A percentile compares a stretch with the other conserved stretches of the same genome.
Conservation (phyloP, 2,888 invertebrate species). For the Drosophila mettleri region DNA sequence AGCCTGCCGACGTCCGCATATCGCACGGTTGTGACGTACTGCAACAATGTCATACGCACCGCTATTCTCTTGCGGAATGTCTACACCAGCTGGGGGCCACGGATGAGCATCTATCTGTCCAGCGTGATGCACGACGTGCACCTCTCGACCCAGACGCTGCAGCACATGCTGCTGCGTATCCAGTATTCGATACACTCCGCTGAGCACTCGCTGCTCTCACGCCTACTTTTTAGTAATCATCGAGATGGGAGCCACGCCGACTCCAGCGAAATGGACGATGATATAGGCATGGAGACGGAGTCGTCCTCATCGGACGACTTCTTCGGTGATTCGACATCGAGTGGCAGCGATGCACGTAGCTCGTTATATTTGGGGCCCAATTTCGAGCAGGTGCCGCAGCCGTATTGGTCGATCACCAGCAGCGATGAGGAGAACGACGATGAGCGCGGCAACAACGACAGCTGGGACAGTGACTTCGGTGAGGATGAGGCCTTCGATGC, state of each 20-base stretch:
- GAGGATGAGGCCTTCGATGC: conserved; percentile 23
- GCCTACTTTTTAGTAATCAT: too few species aligned
- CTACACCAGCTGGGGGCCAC: neutral
- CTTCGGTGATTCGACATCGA: neutral
- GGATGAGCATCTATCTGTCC: neutral
- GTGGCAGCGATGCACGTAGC: neutral
- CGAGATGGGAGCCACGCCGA: too few species aligned
- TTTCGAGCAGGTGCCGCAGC: conserved; percentile 15
- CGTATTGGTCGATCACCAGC: conserved; percentile 23
- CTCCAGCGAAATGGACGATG: neutral
- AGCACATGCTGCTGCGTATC: neutral
- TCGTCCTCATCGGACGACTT: too few species aligned
- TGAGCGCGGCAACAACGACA: conserved; percentile 16
- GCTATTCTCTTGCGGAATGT: too few species aligned
- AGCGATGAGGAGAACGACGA: conserved; percentile 17
- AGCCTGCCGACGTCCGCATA: neutral
- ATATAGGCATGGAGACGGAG: too few species aligned
- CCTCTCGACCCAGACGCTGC: neutral
- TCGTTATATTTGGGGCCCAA: conserved; percentile 5
- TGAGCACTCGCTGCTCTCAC: too few species aligned
- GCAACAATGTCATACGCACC: conserved; percentile 1
- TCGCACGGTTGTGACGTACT: conserved; percentile 8
- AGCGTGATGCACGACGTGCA: neutral
- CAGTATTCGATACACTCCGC: neutral
- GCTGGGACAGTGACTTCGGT: conserved; percentile 26